Evolutionary conservation across 2,888 invertebrate genomes (phyloP), one percentile per base, ranked within the genome.

Genomic region (Leptarthrus brevirostris): DNA sequence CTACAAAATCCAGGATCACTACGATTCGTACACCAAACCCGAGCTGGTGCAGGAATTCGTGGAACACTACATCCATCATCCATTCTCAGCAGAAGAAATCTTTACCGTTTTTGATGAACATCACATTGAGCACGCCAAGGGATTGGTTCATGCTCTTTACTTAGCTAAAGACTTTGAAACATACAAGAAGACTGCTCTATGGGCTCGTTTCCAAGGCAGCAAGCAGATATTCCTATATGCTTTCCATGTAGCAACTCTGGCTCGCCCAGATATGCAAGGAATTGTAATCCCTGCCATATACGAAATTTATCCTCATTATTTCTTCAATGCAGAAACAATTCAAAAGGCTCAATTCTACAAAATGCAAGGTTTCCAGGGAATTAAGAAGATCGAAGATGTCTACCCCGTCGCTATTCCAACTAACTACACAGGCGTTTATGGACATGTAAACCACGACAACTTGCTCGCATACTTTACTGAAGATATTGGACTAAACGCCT

Each of bases 401-500:
- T 88, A 89, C 80, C 87, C 87, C 77, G 85, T 90, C 69, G 87
- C 89, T 36, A 87, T 92, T 76, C 87, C 89, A 75, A 88, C 90
- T 74, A 92, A 92, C 87, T 91, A 91, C 81, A 90, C 90, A 77
- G 90, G 89, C 53, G 84, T 87, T 74, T 88, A 89, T 77, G 86
- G 87, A 76, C 84, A 88, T 24, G 77, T 89, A 40, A 87, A 89
- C 79, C 86, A 88, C 18, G 89, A 91, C 72, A 90, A 91, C 80
- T 85, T 86, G 22, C 79, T 93, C 75, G 86, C 87, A 54, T 94
- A 94, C 84, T 93, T 91, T 86, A 89, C 89, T 18, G 93, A 93
- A 82, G 94, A 94, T 81, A 86, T 93, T 69, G 93, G 92, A 76
- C 86, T 93, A 12, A 93, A 92, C 84, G 84, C 89, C 12, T 91